Evolutionary conservation across 2,888 invertebrate species (phyloP), one percentile per base, ranked within the genome.

Genomic region (Lithophane socia): DNA sequence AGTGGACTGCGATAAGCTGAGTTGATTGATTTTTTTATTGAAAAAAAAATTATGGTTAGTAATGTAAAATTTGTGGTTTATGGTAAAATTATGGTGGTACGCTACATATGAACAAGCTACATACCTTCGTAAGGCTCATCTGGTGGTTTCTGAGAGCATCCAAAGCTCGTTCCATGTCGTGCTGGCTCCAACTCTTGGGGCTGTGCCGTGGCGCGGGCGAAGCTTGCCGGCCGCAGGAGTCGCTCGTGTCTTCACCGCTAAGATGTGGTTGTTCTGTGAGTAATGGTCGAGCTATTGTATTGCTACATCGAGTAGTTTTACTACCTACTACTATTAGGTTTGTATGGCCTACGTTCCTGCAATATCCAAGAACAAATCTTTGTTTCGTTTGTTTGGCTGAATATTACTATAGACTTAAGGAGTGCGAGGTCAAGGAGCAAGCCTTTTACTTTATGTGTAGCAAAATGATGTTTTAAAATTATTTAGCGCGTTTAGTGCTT

Each of bases 131-230:
- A 83, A 99, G 97, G 91, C 98, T 99, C 98, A 99, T 98, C 91
- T 98, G 98, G 92, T 98, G 98, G 92, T 98, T 98, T 93, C 98
- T 97, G 83, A 99, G 97, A 54, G 99, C 98, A 88, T 99, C 98
- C 89, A 99, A 97, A 75, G 99, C 99, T 90, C 97, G 97, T 90
- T 99, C 98, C 99, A 99, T 99, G 94, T 99, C 99, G 90, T 98
- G 98, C 95, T 98, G 98, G 58, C 98, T 98, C 99, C 99, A 99
- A 83, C 98, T 98, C 96, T 98, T 98, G 71, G 98, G 98, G 84
- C 98, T 94, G 58, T 90, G 90, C 5, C 98, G 94, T 95, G 91
- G 79, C 12, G 84, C 82, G 0, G 89, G 88, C 79, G 93, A 94
- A 0, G 85, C 77, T 60, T 90, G 89, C 3, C 91, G 90, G 9